Base-by-base conservation (phyloP, 2,888 invertebrate species). In the Geotrupes spiniger region DNA sequence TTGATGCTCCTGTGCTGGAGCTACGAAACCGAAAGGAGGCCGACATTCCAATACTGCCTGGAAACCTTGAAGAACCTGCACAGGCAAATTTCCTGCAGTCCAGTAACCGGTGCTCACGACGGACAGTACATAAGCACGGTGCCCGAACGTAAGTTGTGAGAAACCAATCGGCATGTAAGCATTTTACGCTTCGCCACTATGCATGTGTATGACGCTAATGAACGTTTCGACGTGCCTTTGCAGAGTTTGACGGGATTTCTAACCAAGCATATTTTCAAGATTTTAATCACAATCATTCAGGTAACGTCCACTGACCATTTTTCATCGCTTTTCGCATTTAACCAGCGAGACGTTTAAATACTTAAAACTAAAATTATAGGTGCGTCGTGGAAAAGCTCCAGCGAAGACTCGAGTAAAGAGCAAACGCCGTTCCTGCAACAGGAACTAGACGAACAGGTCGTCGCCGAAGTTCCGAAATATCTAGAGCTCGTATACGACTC, bases 1-100 rank as follows among this genome's bases (percentile, higher is more conserved):
- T 73, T 96, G 44, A 92, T 97, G 81, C 75, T 87, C 53, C 81
- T 84, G 62, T 96, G 96, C 70, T 97, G 96, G 96, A 85, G 83
- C 63, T 88, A 84, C 64, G 80, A 81, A 36, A 84, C 91, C 0
- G 90, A 90, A 53, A 81, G 84, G 54, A 80, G 97, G 47, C 96
- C 96, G 1, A 89, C 89, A 39, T 97, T 97, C 72, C 85, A 86
- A 54, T 81, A 83, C 59, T 92, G 92, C 65, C 76, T 90, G 33
- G 83, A 84, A 56, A 76, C 81, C 37, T 74, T 89, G 53, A 75
- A 78, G 49, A 61, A 65, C 42, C 58, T 71, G 4, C 69, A 73
- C 44, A 56, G 58, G 15, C 62, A 69, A 50, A 69, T 68, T 4
- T 55, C 70, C 6, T 61, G 71, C 26, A 64, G 68, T 42, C 70